Evolutionary conservation across 2,113 vertebrate genomes (phyloP).

Genomic region (Actenoides lindsayi): DNA sequence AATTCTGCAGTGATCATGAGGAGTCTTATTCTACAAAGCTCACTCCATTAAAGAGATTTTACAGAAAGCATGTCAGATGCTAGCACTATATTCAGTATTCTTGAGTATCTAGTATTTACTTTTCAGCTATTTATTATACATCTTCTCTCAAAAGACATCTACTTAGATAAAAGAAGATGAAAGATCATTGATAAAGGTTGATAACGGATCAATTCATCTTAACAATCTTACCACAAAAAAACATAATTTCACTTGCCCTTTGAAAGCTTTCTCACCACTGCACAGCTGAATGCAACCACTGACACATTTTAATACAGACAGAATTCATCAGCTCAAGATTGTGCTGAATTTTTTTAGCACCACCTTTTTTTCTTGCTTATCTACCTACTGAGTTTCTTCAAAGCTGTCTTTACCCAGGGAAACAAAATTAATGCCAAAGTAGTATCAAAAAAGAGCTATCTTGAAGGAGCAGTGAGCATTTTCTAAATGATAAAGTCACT

Average conservation of each 20-base stretch:
- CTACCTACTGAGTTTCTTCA: neutral
- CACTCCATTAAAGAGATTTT: neutral
- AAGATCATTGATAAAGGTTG: neutral
- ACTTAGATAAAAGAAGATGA: neutral
- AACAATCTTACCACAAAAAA: neutral
- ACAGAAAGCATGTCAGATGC: neutral
- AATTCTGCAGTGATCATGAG: neutral
- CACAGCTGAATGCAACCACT: neutral
- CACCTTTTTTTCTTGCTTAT: neutral
- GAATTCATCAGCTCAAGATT: neutral
- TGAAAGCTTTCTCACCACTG: neutral
- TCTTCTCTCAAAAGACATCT: neutral
- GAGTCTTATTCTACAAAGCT: neutral
- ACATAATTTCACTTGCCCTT: neutral
- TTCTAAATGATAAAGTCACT: conserved; percentile 8
- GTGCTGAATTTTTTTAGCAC: neutral
- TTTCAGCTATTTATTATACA: neutral
- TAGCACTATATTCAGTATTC: neutral
- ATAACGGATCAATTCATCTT: neutral
- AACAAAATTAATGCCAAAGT: neutral
- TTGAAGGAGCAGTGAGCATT: neutral
- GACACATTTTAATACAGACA: neutral
- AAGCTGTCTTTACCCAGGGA: neutral
- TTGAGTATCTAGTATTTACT: neutral
- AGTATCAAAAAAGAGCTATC: conserved; percentile 17